These are phyloP conservation scores for Pterocles orientalis DNA, from an alignment of 2,113 vertebrate species.

Conservation along the genomic window DNA sequence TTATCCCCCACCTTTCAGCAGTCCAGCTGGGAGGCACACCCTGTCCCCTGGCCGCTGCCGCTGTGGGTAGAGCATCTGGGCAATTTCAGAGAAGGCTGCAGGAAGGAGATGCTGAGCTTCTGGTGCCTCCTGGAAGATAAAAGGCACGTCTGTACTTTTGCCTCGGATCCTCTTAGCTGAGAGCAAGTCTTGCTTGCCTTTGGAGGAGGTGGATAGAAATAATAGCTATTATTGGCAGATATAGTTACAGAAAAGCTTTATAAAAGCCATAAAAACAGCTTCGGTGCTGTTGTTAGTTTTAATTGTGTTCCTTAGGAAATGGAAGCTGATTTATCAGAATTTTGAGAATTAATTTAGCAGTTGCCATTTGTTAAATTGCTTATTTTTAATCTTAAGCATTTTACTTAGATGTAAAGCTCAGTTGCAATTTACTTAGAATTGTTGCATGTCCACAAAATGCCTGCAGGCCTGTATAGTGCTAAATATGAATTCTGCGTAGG, in stretches of 20 bases:
- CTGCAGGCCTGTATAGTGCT: neutral
- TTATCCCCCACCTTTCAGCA: neutral
- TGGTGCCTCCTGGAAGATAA: neutral
- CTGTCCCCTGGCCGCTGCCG: rapidly evolving
- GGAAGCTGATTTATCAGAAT: neutral
- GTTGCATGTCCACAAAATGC: neutral
- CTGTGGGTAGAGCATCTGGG: neutral
- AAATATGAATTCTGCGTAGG: neutral
- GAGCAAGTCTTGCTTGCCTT: neutral
- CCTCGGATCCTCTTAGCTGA: neutral
- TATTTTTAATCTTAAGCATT: neutral
- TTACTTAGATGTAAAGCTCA: neutral
- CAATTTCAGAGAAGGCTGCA: neutral
- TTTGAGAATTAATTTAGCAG: neutral
- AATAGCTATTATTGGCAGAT: neutral
- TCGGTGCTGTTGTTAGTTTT: neutral
- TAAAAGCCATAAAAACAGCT: neutral
- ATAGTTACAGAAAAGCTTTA: neutral
- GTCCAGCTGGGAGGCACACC: neutral
- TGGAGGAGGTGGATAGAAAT: neutral
- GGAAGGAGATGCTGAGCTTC: neutral
- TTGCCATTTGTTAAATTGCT: neutral
- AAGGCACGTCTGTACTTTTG: neutral
- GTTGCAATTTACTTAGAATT: neutral
- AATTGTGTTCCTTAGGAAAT: neutral